Percentiles rank a stretch among this genome's conserved stretches.
Evolutionary conservation across 2,888 invertebrate species (phyloP).

Genomic region (Cephonodes hylas): DNA sequence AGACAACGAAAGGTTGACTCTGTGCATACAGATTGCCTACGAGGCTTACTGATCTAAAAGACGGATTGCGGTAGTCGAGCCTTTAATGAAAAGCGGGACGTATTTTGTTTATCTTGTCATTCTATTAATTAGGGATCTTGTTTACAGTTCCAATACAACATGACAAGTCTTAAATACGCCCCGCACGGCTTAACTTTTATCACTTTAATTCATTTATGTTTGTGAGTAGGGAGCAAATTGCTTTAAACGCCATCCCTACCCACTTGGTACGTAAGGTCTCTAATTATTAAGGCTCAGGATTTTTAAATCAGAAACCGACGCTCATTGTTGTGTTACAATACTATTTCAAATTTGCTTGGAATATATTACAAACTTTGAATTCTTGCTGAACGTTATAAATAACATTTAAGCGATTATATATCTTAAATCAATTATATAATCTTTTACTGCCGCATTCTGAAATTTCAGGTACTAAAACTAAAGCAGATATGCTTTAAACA

Average conservation of each 20-base stretch:
- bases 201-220: slow-evolving; percentile 59
- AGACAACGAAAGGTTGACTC: not conserved
- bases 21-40: not conserved
- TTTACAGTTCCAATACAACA: slow-evolving; percentile 62
- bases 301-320: not conserved
- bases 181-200: slow-evolving; percentile 60
- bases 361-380: no score
- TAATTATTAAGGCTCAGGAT: not conserved
- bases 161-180: slow-evolving; percentile 55
- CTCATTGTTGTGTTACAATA: no score
- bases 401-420: no score
- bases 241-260: slow-evolving; percentile 29
- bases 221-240: slow-evolving; percentile 45
- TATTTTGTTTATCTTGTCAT: slow-evolving; percentile 58
- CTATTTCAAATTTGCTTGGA: no score
- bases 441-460: no score
- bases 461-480: no score
- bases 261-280: not conserved
- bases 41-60: slow-evolving; percentile 19
- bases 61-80: slow-evolving; percentile 37
- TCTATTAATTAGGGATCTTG: slow-evolving; percentile 62
- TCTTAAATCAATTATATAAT: no score
- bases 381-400: no score
- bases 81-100: slow-evolving; percentile 45
- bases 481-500: no score